A percentile compares a stretch with the other conserved stretches of the same genome.
Conservation (phyloP, 2,888 invertebrate species). For the Cataglyphis albicans region DNA sequence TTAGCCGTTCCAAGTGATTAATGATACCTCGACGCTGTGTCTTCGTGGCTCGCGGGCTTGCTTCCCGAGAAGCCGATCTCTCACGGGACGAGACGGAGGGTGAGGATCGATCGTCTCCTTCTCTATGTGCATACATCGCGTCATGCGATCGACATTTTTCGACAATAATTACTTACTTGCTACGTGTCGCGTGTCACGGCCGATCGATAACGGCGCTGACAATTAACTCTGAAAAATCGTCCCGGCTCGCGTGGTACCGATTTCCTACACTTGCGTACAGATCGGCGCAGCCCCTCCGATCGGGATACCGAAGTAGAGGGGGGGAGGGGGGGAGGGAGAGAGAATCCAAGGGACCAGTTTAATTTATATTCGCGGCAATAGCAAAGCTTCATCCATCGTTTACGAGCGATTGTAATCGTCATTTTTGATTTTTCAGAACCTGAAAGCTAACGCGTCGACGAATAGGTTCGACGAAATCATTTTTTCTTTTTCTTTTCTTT, state of each 20-base stretch:
- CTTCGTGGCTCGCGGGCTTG: conserved; percentile 23
- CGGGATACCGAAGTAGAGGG: background rate
- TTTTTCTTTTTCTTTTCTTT: background rate
- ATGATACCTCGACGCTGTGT: conserved; percentile 18
- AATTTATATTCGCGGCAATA: background rate
- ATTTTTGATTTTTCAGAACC: too few species aligned
- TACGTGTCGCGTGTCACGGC: conserved; percentile 72
- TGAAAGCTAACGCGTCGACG: too few species aligned
- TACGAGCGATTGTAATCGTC: background rate
- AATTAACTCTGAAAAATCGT: conserved; percentile 82
- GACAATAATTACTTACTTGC: conserved; percentile 75
- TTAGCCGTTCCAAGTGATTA: conserved; percentile 29
- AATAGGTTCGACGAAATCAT: conserved; percentile 12
- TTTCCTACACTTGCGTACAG: conserved; percentile 55
- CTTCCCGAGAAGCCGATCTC: conserved; percentile 59
- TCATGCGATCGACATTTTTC: conserved; percentile 49
- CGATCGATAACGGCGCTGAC: conserved; percentile 76
- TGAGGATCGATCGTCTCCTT: conserved; percentile 11
- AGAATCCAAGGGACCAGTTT: background rate
- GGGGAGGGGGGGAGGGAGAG: background rate
- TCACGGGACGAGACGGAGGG: background rate
- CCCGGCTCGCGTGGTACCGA: conserved; percentile 76
- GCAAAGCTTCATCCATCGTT: background rate
- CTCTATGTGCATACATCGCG: background rate
- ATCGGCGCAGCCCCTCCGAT: conserved; percentile 5